These are phyloP conservation scores for Tolypeutes matacus DNA, from an alignment of 2,797 vertebrate species.

Conservation along the genomic window DNA sequence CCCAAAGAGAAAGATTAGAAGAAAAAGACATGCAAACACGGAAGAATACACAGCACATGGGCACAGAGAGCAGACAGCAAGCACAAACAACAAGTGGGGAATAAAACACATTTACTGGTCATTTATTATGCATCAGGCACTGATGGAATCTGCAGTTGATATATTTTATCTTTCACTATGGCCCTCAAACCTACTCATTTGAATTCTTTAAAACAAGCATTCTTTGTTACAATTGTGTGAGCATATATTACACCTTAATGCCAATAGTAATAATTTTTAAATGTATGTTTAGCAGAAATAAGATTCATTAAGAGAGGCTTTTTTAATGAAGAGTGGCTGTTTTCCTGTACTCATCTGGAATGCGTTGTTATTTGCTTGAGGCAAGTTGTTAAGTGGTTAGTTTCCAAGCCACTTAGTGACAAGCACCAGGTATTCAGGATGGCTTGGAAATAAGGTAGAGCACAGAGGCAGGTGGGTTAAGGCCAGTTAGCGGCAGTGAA, in stretches of 20 bases:
- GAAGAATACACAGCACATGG: too few relatives aligned
- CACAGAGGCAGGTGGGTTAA: not conserved
- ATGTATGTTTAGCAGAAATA: conserved; percentile 23
- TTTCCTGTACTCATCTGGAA: not conserved
- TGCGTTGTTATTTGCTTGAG: conserved; percentile 23
- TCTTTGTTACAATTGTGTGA: not conserved
- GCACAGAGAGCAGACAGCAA: too few relatives aligned
- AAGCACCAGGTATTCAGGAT: not conserved
- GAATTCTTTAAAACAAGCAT: not conserved
- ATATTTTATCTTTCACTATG: not conserved
- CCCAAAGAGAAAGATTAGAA: too few relatives aligned
- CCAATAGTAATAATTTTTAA: not conserved
- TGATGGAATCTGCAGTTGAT: not conserved
- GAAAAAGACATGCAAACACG: too few relatives aligned
- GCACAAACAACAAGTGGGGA: too few relatives aligned
- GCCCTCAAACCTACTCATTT: not conserved
- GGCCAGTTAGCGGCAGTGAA: not conserved
- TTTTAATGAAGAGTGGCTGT: not conserved
- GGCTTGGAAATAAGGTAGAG: not conserved
- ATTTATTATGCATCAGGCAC: not conserved
- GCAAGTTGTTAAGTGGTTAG: not conserved
- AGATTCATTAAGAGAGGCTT: not conserved
- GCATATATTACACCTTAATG: not conserved
- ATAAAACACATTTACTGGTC: too few relatives aligned
- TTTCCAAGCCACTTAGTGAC: not conserved